Conservation (phyloP, 2,113 vertebrate genomes). For the Petromus typicus region DNA sequence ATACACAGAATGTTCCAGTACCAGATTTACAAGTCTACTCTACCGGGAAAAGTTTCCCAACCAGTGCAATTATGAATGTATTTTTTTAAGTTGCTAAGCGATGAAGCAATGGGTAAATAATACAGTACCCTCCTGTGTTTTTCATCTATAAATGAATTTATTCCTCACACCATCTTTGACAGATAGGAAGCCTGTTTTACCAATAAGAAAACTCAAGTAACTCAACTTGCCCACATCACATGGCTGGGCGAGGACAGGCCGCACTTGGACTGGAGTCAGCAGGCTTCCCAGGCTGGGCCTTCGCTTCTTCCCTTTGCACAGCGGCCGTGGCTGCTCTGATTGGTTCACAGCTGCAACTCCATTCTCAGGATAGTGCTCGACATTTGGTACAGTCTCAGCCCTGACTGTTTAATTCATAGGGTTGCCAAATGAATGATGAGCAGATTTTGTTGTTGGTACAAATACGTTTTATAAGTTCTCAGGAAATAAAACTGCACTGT, state of each 20-base stretch:
- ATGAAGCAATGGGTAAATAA: not conserved
- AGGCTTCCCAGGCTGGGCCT: not conserved
- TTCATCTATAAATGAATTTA: not conserved
- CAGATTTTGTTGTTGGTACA: not conserved
- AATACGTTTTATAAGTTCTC: not conserved
- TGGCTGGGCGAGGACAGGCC: not conserved
- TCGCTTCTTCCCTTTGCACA: not conserved
- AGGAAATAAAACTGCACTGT: not conserved
- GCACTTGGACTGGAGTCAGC: not conserved
- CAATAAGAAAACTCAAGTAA: not conserved
- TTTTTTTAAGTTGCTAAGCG: slow-evolving; percentile 7
- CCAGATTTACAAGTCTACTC: not conserved
- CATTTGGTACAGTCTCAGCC: not conserved
- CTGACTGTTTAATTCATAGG: not conserved
- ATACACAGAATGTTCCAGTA: not conserved
- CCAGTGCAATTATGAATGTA: not conserved
- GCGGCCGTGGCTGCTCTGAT: not conserved
- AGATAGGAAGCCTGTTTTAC: not conserved
- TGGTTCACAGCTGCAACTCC: not conserved
- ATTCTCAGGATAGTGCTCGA: not conserved
- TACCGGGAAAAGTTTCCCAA: not conserved
- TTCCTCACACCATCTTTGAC: not conserved
- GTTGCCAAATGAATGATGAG: not conserved
- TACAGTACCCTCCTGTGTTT: not conserved
- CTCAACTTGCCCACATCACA: not conserved